A percentile compares a stretch with the other conserved stretches of the same genome.
Evolutionary conservation across 2,113 vertebrate genomes (phyloP).

Genomic region (Lepisosteus osseus): DNA sequence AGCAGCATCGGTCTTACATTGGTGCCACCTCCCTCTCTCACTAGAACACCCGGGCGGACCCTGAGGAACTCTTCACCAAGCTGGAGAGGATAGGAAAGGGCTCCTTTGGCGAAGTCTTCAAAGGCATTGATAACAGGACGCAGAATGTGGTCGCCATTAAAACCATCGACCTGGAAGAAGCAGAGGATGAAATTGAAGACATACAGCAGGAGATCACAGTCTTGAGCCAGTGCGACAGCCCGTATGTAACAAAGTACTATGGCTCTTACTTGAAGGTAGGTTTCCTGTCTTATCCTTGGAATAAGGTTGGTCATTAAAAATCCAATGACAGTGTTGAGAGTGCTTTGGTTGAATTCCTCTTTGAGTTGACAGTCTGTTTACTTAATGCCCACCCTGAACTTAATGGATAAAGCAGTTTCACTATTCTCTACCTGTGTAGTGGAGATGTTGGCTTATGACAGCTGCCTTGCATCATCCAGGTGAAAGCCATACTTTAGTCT

Average conservation of each 20-base stretch:
- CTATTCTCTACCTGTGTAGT: too few relatives aligned
- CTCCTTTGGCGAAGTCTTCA: slow-evolving; percentile 87
- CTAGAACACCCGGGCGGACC: slow-evolving; percentile 80
- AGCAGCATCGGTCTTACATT: too few relatives aligned
- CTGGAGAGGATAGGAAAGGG: slow-evolving; percentile 87
- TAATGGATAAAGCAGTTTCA: too few relatives aligned
- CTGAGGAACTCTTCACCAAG: slow-evolving; percentile 85
- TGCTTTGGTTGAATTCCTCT: too few relatives aligned
- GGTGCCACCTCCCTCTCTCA: background rate
- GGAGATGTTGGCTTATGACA: too few relatives aligned
- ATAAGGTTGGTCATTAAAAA: background rate
- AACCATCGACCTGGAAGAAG: slow-evolving; percentile 88
- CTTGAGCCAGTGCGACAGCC: slow-evolving; percentile 84
- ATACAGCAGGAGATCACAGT: slow-evolving; percentile 90
- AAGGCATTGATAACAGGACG: slow-evolving; percentile 84
- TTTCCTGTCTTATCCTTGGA: background rate
- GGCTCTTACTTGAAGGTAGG: slow-evolving; percentile 87
- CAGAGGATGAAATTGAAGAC: slow-evolving; percentile 88
- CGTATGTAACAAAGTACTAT: slow-evolving; percentile 86
- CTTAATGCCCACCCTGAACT: too few relatives aligned
- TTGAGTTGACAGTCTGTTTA: too few relatives aligned
- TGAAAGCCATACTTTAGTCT: too few relatives aligned
- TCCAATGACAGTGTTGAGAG: too few relatives aligned
- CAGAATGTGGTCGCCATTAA: slow-evolving; percentile 89
- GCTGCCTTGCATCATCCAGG: too few relatives aligned